Conservation (phyloP, 2,888 invertebrate genomes). For the Agelastica alni region DNA sequence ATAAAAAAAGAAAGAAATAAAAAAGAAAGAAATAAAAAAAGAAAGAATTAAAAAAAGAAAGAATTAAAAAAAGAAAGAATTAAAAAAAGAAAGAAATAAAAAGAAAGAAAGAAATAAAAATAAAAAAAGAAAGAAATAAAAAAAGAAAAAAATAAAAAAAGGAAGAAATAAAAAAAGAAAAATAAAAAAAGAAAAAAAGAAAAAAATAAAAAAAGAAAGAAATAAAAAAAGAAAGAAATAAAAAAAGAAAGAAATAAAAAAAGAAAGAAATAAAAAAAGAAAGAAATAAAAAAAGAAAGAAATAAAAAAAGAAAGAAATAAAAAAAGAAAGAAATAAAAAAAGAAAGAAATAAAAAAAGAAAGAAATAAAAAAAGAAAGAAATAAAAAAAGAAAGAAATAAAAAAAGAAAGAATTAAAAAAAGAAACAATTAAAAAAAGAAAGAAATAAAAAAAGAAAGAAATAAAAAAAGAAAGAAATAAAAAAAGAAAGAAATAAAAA, state of each 20-base stretch:
- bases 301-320: background rate
- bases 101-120: background rate
- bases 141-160: background rate
- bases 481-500: background rate
- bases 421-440: background rate
- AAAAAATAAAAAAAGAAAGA: background rate
- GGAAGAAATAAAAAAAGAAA: background rate
- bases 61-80: background rate
- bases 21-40: background rate
- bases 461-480: background rate
- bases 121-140: background rate
- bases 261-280: background rate
- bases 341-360: background rate
- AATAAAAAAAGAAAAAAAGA: background rate
- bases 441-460: background rate
- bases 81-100: background rate
- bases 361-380: background rate
- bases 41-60: background rate
- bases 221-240: background rate
- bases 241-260: background rate
- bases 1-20: background rate
- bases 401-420: background rate
- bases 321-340: background rate
- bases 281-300: background rate
- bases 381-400: background rate